phyloP scores from a whole-genome alignment of 2,113 vertebrate genomes.

The Geococcyx californianus region DNA sequence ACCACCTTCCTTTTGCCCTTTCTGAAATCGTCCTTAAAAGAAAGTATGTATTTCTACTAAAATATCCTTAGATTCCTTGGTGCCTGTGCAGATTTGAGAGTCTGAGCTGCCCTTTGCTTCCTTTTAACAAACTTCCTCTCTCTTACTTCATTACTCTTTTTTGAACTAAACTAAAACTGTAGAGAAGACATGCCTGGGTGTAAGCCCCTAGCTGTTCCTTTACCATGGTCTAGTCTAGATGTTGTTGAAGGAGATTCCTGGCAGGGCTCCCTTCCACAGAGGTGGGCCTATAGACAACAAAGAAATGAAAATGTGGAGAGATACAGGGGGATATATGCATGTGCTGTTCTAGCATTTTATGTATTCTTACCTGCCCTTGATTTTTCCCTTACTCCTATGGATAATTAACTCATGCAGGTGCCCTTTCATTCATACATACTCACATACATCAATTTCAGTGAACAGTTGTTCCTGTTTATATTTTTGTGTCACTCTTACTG shows the following conservation, averaged over 20 bases:
- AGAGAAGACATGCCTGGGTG: not conserved
- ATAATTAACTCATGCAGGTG: not conserved
- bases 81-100: not conserved
- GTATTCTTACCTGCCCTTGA: not conserved
- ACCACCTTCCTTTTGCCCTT: not conserved
- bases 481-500: not conserved
- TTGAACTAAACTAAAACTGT: not conserved
- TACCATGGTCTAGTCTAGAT: not conserved
- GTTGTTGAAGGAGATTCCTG: not conserved
- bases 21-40: not conserved
- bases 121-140: not conserved
- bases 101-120: not conserved
- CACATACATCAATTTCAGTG: fast-evolving
- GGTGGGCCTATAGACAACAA: not conserved
- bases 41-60: not conserved
- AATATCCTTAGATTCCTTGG: not conserved
- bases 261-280: not conserved
- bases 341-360: not conserved
- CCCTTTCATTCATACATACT: not conserved
- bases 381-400: not conserved
- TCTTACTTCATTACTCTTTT: not conserved
- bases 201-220: not conserved
- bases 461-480: not conserved
- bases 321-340: not conserved
- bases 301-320: not conserved